Evolutionary conservation across 2,113 vertebrate species (phyloP).

Genomic region (Catharus minimus): DNA sequence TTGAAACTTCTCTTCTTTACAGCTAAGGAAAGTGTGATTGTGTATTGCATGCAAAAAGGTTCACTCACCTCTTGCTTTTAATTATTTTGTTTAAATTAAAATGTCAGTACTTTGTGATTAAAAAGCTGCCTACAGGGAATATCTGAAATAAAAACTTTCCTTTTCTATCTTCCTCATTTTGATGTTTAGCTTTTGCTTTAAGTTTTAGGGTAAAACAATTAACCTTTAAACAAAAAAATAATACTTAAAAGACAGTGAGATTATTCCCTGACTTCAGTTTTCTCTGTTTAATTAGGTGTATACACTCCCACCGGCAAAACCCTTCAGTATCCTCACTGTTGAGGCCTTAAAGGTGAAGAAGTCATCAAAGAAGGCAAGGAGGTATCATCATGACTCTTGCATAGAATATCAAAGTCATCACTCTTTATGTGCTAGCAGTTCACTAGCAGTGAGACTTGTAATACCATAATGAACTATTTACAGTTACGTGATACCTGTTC

Average conservation of each 20-base stretch:
- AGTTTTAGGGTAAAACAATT: slow-evolving; percentile 18
- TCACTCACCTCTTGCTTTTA: background rate
- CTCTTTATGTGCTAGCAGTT: background rate
- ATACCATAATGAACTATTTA: background rate
- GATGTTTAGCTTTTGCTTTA: background rate
- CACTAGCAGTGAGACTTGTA: background rate
- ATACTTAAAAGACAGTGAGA: background rate
- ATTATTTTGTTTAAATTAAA: slow-evolving; percentile 52
- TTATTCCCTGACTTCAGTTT: background rate
- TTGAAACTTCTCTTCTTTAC: background rate
- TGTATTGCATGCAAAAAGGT: background rate
- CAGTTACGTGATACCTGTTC: background rate
- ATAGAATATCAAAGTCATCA: background rate
- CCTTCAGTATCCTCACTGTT: background rate
- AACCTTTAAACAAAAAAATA: background rate
- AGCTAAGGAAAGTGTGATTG: background rate
- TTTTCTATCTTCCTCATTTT: background rate
- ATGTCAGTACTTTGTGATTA: slow-evolving; percentile 27
- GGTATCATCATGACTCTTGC: background rate
- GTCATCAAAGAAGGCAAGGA: background rate
- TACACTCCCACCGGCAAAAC: background rate
- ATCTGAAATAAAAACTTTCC: background rate
- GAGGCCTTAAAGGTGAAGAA: background rate
- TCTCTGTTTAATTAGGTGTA: background rate
- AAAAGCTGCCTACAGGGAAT: background rate